Conservation (phyloP, 2,113 vertebrate genomes). For the Peromyscus polionotus region DNA sequence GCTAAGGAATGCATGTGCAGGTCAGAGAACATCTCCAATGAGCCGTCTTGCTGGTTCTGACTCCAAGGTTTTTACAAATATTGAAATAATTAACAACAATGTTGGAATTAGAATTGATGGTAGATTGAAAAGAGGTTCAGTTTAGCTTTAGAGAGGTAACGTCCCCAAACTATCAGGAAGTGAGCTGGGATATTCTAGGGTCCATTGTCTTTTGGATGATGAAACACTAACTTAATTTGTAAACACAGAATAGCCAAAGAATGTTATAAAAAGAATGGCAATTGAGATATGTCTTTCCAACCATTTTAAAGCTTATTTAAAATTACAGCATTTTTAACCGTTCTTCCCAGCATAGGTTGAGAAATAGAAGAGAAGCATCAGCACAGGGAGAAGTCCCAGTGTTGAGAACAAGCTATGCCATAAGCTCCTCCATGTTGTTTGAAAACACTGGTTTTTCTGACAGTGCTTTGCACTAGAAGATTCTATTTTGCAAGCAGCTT, state of each 20-base stretch:
- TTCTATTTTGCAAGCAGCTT: background rate
- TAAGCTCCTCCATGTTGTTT: background rate
- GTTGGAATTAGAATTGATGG: background rate
- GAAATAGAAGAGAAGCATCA: background rate
- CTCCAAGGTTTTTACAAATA: background rate
- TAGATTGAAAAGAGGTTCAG: background rate
- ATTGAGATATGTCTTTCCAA: background rate
- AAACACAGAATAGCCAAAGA: background rate
- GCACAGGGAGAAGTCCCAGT: accelerated
- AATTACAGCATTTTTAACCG: background rate
- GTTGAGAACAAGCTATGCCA: background rate
- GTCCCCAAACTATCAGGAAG: accelerated
- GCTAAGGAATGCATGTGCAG: background rate
- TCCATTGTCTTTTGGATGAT: background rate
- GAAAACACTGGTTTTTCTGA: too few species aligned
- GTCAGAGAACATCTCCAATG: background rate
- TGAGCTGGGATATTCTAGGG: accelerated
- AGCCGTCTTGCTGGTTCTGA: background rate
- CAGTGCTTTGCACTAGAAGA: background rate
- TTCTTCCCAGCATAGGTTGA: background rate
- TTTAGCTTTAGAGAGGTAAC: background rate
- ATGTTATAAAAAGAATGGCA: background rate
- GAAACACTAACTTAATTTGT: background rate
- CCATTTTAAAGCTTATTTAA: background rate
- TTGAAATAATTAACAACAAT: background rate